phyloP scores from a whole-genome alignment of 1,140 invertebrate species.

The Mactra quadrangularis region DNA sequence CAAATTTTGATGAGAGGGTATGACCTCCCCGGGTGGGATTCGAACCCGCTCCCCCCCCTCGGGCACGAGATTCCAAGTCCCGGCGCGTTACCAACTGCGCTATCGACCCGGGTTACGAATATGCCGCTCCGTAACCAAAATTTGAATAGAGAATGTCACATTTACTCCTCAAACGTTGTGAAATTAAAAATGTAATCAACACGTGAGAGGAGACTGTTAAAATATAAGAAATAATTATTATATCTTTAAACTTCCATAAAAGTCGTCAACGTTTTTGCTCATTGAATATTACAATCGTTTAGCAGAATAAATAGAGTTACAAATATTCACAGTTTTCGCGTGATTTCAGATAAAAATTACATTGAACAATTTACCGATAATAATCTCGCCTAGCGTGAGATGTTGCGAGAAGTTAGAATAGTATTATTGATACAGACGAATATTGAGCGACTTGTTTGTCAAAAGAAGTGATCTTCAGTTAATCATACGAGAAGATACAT shows the following conservation, averaged over 20 bases:
- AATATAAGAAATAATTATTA: neutral
- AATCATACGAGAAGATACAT: constrained; percentile 12
- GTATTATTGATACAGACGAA: constrained; percentile 46
- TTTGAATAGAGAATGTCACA: no score
- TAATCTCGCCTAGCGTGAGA: constrained; percentile 20
- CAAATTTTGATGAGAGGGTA: no score
- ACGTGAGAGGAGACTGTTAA: neutral
- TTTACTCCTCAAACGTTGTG: neutral
- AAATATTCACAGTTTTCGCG: constrained; percentile 19
- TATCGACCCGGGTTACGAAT: no score
- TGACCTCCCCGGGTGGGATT: no score
- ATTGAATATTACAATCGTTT: no score
- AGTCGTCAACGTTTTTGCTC: constrained; percentile 9
- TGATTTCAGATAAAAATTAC: no score
- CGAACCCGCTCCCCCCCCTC: no score
- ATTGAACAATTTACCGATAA: no score
- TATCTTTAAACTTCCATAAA: neutral
- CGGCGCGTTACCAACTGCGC: no score
- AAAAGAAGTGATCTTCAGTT: constrained; percentile 38
- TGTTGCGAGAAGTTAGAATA: constrained; percentile 18
- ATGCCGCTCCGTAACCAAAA: no score
- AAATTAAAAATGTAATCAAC: neutral
- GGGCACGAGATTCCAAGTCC: no score
- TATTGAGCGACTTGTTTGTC: constrained; percentile 40
- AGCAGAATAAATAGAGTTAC: constrained; percentile 15